These are phyloP conservation scores for Pholis gunnellus DNA, from an alignment of 2,113 vertebrate species.

Conservation along the genomic window DNA sequence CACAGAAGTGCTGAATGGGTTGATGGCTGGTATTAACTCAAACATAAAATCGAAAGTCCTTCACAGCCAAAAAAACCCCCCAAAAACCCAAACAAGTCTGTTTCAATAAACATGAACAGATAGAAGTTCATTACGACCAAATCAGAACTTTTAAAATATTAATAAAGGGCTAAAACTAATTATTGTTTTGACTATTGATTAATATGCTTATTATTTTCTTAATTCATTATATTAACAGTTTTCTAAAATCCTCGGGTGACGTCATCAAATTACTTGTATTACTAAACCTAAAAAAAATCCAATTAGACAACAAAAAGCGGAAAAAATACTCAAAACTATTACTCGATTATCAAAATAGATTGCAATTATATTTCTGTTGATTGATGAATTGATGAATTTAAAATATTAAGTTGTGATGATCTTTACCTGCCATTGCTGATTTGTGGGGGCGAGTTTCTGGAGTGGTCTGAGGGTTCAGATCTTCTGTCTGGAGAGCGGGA, in stretches of 20 bases:
- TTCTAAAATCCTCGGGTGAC: background rate
- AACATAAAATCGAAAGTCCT: slow-evolving; percentile 41
- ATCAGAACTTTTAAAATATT: background rate
- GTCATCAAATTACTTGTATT: background rate
- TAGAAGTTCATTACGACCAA: background rate
- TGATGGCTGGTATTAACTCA: slow-evolving; percentile 27
- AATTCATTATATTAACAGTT: background rate
- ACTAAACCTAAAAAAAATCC: background rate
- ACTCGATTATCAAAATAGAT: background rate
- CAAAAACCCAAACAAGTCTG: background rate
- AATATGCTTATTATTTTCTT: background rate
- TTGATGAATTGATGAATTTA: background rate
- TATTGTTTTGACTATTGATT: background rate
- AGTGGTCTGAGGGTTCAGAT: slow-evolving; percentile 97
- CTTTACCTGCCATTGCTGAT: slow-evolving; percentile 96
- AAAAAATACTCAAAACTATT: background rate
- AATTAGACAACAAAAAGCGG: background rate
- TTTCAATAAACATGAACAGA: slow-evolving; percentile 3
- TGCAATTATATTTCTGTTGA: background rate
- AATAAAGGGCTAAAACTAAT: background rate
- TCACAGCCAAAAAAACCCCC: slow-evolving; percentile 6
- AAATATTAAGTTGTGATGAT: background rate
- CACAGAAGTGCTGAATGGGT: slow-evolving; percentile 52
- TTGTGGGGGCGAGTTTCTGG: slow-evolving; percentile 95
- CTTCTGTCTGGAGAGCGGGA: slow-evolving; percentile 95